Evolutionary conservation across 2,797 vertebrate species (phyloP), one percentile per base, ranked within the genome.

Genomic region (Phrynocephalus vlangalii): DNA sequence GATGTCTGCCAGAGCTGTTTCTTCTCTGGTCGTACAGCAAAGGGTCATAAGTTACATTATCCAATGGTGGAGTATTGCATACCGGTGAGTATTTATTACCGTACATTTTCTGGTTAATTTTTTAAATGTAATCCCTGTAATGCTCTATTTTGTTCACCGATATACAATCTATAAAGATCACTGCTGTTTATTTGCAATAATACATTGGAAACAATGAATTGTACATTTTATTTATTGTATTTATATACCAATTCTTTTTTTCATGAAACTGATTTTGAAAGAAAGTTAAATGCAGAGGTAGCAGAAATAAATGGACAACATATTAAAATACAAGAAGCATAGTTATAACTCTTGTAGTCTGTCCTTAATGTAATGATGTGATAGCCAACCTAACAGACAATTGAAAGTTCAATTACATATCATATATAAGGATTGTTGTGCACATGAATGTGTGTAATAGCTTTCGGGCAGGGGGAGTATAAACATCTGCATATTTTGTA

Each of bases 51-150:
- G 93, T 96, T 99, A 86, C 98, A 99, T 96, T 99, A 99, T 93
- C 99, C 99, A 76, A 99, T 99, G 98, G 99, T 99, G 96, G 99
- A 99, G 91, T 99, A 99, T 91, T 99, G 99, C 93, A 99, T 98
- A 92, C 99, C 98, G 90, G 99, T 99, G 92, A 99, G 98, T 96
- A 92, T 67, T 22, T 4, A 68, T 75, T 83, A 77, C 68, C 50
- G 85, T 15, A 48, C 2, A 1, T 0, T 83, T 91, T 79, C 33
- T 26, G 60, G 84, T 28, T 1, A 33, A 50, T 79, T 91, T 2
- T 0, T 84, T 70, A 70, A 2, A 10, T 28, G 70, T 86, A 28
- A 89, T 91, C 85, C 6, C 10, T 60, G 7, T 75, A 93, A 16
- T 79, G 80, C 76, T 60, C 77, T 56, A 44, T 33, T 56, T 18